Evolutionary conservation across 2,113 vertebrate species (phyloP).

Genomic region (Tychaedon coryphoeus): DNA sequence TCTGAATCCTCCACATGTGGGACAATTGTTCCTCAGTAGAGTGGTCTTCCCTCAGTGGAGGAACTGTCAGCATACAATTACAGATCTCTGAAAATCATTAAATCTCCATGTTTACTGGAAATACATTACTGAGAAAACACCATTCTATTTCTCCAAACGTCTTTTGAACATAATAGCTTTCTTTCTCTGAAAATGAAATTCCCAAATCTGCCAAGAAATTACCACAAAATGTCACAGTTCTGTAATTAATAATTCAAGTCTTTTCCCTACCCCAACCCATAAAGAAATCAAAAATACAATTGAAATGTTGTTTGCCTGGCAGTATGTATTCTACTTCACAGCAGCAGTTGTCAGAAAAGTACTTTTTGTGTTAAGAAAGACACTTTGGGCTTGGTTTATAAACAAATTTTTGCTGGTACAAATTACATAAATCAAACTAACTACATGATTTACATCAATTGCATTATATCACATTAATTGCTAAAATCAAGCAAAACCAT

Average conservation of each 20-base stretch:
- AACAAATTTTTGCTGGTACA: constrained; percentile 48
- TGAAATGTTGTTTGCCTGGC: constrained; percentile 32
- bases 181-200: constrained; percentile 45
- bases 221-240: constrained; percentile 4
- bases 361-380: constrained; percentile 35
- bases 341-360: constrained; percentile 37
- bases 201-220: constrained; percentile 40
- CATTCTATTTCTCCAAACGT: neutral
- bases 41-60: constrained; percentile 25
- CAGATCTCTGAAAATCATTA: constrained; percentile 44
- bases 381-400: constrained; percentile 26
- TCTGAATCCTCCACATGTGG: neutral
- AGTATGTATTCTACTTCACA: constrained; percentile 3
- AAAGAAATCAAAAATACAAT: constrained; percentile 53
- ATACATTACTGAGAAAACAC: constrained; percentile 22
- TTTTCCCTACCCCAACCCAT: neutral
- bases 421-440: constrained; percentile 52
- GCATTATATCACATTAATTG: constrained; percentile 42
- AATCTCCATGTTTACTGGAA: constrained; percentile 46
- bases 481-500: constrained; percentile 26
- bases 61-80: constrained; percentile 42
- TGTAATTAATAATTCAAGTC: constrained; percentile 54
- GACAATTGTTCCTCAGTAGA: constrained; percentile 30
- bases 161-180: constrained; percentile 29
- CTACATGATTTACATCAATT: constrained; percentile 35